Evolutionary conservation across 2,888 invertebrate genomes (phyloP).

Genomic region (Tipula confusa): DNA sequence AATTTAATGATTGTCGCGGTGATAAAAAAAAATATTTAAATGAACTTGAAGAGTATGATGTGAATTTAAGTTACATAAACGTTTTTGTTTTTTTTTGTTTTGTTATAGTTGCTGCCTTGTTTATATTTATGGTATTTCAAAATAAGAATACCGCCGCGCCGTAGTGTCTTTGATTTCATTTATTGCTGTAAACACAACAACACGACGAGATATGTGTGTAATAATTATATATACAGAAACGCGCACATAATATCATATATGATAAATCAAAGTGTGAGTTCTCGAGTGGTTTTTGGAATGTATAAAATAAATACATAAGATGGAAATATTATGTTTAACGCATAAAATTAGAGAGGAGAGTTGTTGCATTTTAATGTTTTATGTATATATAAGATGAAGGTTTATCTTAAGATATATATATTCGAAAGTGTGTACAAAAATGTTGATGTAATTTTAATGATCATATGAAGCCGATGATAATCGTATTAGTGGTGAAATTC

Average conservation of each 20-base stretch:
- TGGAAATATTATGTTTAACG: background rate
- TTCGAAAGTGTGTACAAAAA: background rate
- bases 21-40: background rate
- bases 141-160: background rate
- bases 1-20: conserved; percentile 9
- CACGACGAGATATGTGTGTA: background rate
- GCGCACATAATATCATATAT: background rate
- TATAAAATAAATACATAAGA: background rate
- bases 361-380: background rate
- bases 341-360: background rate
- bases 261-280: background rate
- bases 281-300: background rate
- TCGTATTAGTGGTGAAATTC: background rate
- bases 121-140: background rate
- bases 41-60: background rate
- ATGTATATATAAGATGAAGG: background rate
- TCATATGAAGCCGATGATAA: background rate
- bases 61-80: background rate
- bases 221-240: background rate
- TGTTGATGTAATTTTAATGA: background rate
- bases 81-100: too few species aligned
- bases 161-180: background rate
- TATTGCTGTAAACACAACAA: background rate
- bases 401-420: background rate
- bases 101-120: background rate